A percentile compares a stretch with the other conserved stretches of the same genome.
Conservation (phyloP, 2,888 invertebrate species). For the Mimumesa dahlbomi region DNA sequence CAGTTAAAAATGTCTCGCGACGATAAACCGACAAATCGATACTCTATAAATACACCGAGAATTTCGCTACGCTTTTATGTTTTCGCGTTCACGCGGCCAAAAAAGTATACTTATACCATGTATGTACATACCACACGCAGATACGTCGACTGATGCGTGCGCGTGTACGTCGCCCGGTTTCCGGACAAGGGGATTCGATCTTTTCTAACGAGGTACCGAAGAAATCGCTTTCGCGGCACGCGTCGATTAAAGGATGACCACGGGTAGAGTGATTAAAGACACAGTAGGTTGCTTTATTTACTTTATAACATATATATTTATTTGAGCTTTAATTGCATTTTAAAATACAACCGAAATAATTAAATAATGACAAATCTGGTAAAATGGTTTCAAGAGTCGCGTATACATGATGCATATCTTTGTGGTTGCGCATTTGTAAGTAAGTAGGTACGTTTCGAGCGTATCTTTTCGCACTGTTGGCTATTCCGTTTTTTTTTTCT, state of each 20-base stretch:
- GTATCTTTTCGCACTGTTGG: constrained; percentile 80
- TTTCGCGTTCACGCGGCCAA: too few relatives aligned
- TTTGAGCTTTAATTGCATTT: constrained; percentile 93
- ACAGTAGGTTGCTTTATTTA: too few relatives aligned
- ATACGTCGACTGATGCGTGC: too few relatives aligned
- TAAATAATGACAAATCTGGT: constrained; percentile 91
- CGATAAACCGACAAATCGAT: not conserved
- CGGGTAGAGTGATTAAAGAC: constrained; percentile 4
- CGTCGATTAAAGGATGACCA: not conserved
- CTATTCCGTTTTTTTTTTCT: constrained; percentile 79
- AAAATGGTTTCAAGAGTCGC: constrained; percentile 87
- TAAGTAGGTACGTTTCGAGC: constrained; percentile 79
- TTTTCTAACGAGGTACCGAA: too few relatives aligned
- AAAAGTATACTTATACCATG: too few relatives aligned
- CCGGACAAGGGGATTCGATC: too few relatives aligned
- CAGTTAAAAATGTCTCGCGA: too few relatives aligned
- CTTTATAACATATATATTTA: constrained; percentile 93
- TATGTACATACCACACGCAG: too few relatives aligned
- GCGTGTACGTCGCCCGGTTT: too few relatives aligned
- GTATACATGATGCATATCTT: constrained; percentile 88
- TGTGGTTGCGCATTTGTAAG: constrained; percentile 82
- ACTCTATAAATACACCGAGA: too few relatives aligned
- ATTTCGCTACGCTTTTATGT: too few relatives aligned
- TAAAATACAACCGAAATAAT: constrained; percentile 91
- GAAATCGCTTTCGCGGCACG: too few relatives aligned